Evolutionary conservation across 2,888 invertebrate species (phyloP).

Genomic region (Eilema caniola): DNA sequence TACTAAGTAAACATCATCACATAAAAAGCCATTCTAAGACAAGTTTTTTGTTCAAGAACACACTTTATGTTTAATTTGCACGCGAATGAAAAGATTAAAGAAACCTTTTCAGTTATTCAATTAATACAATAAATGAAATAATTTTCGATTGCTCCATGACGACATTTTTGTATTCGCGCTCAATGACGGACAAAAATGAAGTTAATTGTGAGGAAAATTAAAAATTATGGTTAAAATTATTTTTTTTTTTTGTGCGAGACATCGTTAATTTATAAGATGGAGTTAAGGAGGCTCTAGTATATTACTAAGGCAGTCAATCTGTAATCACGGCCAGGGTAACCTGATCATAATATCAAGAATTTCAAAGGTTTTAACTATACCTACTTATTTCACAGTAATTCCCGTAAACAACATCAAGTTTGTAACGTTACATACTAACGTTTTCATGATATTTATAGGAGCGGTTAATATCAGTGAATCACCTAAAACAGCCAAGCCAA

Average conservation of each 20-base stretch:
- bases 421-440: too few species aligned
- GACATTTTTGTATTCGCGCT: neutral
- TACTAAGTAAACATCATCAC: too few species aligned
- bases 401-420: too few species aligned
- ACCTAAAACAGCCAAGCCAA: neutral
- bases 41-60: constrained; percentile 4
- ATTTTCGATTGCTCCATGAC: neutral
- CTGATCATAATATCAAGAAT: too few species aligned
- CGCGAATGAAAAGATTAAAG: neutral
- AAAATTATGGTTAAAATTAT: neutral
- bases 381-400: too few species aligned
- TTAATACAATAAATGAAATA: constrained; percentile 12
- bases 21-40: neutral
- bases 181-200: neutral
- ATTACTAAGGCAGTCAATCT: too few species aligned
- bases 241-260: neutral
- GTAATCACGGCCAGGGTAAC: too few species aligned
- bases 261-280: neutral
- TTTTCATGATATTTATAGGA: too few species aligned
- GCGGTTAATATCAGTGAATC: neutral
- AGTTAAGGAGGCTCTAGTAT: neutral
- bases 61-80: constrained; percentile 12
- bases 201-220: neutral
- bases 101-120: neutral
- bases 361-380: too few species aligned